Base-by-base conservation (phyloP, 2,113 vertebrate species). In the Boleophthalmus pectinirostris region DNA sequence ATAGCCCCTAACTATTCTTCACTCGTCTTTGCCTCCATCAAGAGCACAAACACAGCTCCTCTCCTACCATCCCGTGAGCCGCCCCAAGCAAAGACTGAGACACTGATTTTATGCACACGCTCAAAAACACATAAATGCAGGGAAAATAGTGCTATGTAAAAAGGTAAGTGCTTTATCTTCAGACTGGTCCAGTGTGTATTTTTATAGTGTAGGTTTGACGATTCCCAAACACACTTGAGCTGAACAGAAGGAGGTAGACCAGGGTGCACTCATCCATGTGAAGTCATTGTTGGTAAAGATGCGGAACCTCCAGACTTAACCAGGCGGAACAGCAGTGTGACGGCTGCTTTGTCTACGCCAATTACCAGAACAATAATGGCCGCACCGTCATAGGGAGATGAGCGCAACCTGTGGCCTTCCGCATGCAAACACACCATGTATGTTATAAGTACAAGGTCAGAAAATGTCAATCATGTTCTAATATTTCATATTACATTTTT, bases 241-340 rank as follows among this genome's bases (percentile, higher is more conserved):
- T 65, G 46, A 74, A 81, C 74, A 54, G 72, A 78, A 81, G 82
- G 87, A 86, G 80, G 84, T 67, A 67, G 85, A 72, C 72, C 68
- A 82, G 79, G 72, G 80, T 87, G 88, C 87, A 88, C 67, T 87
- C 88, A 92, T 83, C 85, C 88, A 77, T 88, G 83, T 86, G 81
- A 71, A 87, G 83, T 90, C 82, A 91, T 92, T 92, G 89, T 91
- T 79, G 66, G 84, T 75, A 86, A 89, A 92, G 84, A 89, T 86
- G 90, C 82, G 82, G 73, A 92, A 88, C 89, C 90, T 90, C 75
- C 82, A 82, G 85, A 85, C 79, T 88, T 90, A 91, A 90, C 79
- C 84, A 89, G 88, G 82, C 85, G 74, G 87, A 87, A 80, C 87
- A 83, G 81, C 84, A 72, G 86, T 85, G 89, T 91, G 91, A 91